A percentile compares a stretch with the other conserved stretches of the same genome.
phyloP scores from a whole-genome alignment of 2,797 vertebrate genomes.

The Molothrus aeneus region DNA sequence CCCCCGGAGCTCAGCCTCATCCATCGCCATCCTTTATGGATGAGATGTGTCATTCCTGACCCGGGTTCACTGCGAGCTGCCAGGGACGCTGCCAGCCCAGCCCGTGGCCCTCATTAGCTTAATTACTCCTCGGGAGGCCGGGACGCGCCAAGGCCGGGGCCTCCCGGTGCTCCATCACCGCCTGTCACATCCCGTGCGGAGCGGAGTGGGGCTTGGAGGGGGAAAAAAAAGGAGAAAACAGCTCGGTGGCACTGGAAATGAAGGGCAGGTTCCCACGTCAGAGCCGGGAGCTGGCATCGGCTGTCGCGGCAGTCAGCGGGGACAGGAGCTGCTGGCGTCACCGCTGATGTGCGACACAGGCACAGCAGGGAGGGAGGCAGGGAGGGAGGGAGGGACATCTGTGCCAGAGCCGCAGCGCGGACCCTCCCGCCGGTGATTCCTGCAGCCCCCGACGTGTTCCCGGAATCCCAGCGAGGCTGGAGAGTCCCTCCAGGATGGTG shows the following conservation, averaged over 20 bases:
- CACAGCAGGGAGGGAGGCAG: background rate
- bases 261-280: slow-evolving; percentile 39
- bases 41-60: background rate
- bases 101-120: background rate
- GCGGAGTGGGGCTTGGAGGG: background rate
- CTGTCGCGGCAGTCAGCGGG: slow-evolving; percentile 34
- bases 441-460: background rate
- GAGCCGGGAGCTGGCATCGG: background rate
- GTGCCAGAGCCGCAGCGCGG: slow-evolving; percentile 22
- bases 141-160: background rate
- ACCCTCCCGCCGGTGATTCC: background rate
- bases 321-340: slow-evolving; percentile 62
- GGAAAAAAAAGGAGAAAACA: background rate
- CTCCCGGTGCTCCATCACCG: background rate
- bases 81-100: background rate
- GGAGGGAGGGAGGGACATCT: background rate
- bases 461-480: rapidly evolving
- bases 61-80: background rate
- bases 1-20: background rate
- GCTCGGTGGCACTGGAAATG: slow-evolving; percentile 3
- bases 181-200: background rate
- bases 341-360: slow-evolving; percentile 25
- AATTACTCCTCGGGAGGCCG: background rate
- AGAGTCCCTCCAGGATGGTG: rapidly evolving
- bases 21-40: background rate